Conservation (phyloP, 2,888 invertebrate species). For the Hemithea aestivaria region DNA sequence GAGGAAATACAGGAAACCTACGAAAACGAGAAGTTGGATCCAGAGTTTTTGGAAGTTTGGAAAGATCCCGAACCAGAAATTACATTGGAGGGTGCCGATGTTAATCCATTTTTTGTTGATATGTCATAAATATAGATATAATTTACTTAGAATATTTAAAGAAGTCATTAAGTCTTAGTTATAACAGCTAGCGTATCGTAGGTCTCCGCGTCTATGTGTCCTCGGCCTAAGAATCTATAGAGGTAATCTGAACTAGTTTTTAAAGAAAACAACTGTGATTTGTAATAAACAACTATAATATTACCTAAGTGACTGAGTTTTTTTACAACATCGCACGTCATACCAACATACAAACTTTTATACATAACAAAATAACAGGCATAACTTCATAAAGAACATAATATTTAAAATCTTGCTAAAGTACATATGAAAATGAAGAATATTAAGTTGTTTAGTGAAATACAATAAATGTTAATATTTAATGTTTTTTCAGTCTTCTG, state of each 20-base stretch:
- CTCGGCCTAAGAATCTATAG: no score
- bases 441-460: no score
- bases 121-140: neutral
- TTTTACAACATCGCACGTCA: constrained; percentile 41
- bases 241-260: no score
- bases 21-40: constrained; percentile 53
- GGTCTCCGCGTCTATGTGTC: no score
- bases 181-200: no score
- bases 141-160: no score
- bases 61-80: constrained; percentile 26
- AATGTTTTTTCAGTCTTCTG: no score
- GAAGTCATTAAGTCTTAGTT: no score
- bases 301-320: constrained; percentile 61
- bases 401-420: no score
- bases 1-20: constrained; percentile 51
- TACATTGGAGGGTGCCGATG: constrained; percentile 17
- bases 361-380: constrained; percentile 45
- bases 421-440: neutral
- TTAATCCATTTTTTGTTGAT: constrained; percentile 3
- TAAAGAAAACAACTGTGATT: constrained; percentile 44
- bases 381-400: no score
- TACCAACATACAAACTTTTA: constrained; percentile 43
- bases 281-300: constrained; percentile 62
- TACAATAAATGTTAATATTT: no score
- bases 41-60: constrained; percentile 59